Conservation (phyloP, 1,140 invertebrate species). For the Scaptomyza pallida region DNA sequence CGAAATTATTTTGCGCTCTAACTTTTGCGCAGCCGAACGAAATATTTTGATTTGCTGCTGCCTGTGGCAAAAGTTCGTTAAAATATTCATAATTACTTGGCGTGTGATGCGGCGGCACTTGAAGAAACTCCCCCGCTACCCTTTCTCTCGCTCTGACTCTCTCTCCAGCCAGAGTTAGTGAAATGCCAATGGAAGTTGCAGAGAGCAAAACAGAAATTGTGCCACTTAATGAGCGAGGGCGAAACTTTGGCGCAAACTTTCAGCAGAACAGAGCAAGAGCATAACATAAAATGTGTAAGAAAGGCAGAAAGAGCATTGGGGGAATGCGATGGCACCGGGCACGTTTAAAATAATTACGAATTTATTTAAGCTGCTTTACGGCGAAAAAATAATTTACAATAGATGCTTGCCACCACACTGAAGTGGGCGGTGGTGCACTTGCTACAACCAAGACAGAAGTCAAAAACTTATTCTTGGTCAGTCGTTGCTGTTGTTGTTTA, state of each 20-base stretch:
- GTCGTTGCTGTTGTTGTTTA: neutral
- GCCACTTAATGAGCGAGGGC: conserved; percentile 76
- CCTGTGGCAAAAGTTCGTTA: conserved; percentile 81
- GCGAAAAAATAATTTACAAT: conserved; percentile 73
- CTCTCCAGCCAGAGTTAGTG: neutral
- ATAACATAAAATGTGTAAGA: conserved; percentile 34
- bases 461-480: conserved; percentile 11
- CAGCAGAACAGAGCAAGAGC: too few relatives aligned
- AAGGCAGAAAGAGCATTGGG: conserved; percentile 13
- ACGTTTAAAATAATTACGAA: conserved; percentile 81
- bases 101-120: conserved; percentile 77
- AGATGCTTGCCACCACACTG: conserved; percentile 21
- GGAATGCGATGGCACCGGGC: conserved; percentile 53
- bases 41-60: conserved; percentile 82
- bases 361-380: conserved; percentile 80
- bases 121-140: conserved; percentile 15
- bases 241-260: conserved; percentile 73
- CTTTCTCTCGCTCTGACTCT: neutral
- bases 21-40: conserved; percentile 71
- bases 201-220: conserved; percentile 75
- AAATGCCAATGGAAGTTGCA: conserved; percentile 54
- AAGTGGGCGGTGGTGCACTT: too few relatives aligned
- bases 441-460: neutral
- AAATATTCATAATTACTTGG: conserved; percentile 83
- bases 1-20: conserved; percentile 70